phyloP scores from a whole-genome alignment of 2,113 vertebrate genomes.

The Grammomys surdaster region DNA sequence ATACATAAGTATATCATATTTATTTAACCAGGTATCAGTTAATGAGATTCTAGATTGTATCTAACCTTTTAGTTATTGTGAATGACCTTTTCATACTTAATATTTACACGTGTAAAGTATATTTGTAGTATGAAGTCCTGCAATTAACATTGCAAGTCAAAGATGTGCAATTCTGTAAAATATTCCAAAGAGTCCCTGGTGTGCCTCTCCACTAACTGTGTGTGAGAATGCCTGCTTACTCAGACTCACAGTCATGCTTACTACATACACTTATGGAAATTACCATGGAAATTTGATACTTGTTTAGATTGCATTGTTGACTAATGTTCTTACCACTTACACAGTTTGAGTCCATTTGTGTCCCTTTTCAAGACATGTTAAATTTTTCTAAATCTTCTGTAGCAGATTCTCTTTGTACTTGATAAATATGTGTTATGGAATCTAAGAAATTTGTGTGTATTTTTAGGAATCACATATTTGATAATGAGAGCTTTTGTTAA shows the following conservation, averaged over 20 bases:
- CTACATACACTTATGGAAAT: not conserved
- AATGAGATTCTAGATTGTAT: conserved; percentile 14
- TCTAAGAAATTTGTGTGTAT: not conserved
- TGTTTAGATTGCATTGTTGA: not conserved
- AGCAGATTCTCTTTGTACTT: conserved; percentile 15
- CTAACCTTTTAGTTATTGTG: not conserved
- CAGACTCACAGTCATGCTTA: not conserved
- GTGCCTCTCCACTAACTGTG: not conserved
- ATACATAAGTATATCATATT: not conserved
- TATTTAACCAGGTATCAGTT: not conserved
- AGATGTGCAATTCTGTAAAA: not conserved
- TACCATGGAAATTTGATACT: not conserved
- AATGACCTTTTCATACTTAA: not conserved
- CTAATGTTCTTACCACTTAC: not conserved
- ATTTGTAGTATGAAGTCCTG: conserved; percentile 22
- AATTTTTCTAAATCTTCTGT: not conserved
- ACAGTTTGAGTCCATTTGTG: not conserved
- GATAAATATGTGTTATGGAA: conserved; percentile 14
- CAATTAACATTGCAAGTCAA: not conserved
- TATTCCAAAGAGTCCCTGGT: not conserved
- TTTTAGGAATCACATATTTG: not conserved
- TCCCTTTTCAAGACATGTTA: not conserved
- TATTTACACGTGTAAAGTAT: not conserved
- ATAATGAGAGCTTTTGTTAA: not conserved
- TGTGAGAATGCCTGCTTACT: not conserved